phyloP scores from a whole-genome alignment of 2,113 vertebrate species.

The Muscicapa adusta region DNA sequence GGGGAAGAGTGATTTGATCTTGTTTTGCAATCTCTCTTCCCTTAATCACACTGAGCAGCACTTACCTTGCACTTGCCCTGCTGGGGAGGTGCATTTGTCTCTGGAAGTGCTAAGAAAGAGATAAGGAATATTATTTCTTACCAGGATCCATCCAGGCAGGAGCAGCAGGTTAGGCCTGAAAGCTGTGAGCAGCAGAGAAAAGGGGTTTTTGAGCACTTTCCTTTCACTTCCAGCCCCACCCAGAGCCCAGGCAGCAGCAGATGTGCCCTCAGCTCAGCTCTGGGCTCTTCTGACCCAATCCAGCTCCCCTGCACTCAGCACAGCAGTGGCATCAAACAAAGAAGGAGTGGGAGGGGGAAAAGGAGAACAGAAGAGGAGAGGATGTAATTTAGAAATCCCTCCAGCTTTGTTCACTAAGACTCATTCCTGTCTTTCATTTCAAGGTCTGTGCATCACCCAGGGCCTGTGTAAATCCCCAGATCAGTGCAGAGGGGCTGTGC shows the following conservation, averaged over 20 bases:
- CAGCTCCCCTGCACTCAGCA: background rate
- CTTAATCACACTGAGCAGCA: background rate
- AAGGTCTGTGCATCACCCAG: background rate
- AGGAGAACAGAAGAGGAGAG: background rate
- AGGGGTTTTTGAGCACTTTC: background rate
- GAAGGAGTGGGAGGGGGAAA: background rate
- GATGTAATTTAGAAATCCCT: background rate
- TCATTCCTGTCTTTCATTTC: background rate
- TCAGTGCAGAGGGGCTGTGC: background rate
- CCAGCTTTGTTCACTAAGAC: background rate
- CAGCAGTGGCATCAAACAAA: background rate
- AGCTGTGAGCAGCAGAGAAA: background rate
- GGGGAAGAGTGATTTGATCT: background rate
- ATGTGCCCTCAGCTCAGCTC: background rate
- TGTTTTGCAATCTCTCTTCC: background rate
- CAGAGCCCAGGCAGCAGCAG: background rate
- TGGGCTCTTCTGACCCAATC: background rate
- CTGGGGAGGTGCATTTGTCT: background rate
- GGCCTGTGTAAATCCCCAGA: background rate
- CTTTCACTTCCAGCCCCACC: background rate
- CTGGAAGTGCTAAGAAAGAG: background rate
- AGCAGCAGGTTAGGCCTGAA: background rate
- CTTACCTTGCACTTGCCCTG: background rate
- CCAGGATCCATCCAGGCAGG: background rate
- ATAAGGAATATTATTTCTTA: background rate